Evolutionary conservation across 2,797 vertebrate species (phyloP), one percentile per base, ranked within the genome.

Genomic region (Paramormyrops hopkinsi): DNA sequence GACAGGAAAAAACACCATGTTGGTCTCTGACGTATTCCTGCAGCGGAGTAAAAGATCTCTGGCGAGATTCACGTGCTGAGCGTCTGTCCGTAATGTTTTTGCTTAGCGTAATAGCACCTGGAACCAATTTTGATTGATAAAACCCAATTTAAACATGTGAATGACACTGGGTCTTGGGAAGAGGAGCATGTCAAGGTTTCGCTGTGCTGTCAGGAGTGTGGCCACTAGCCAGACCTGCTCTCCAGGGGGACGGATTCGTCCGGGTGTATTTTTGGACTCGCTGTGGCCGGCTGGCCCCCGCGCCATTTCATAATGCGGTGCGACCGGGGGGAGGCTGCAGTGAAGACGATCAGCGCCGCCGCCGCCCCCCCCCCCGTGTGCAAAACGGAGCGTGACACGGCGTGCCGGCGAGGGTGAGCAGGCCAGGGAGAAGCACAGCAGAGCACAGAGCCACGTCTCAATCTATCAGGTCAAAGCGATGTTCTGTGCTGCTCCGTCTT

Each of bases 261-360:
- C 88, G 48, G 82, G 88, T 90, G 89, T 93, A 94, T 94, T 94
- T 94, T 93, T 93, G 92, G 91, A 94, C 93, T 88, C 87, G 65
- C 88, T 88, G 88, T 90, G 90, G 89, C 33, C 88, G 37, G 76
- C 51, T 59, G 19, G 41, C 51, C 65, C 79, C 88, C 90, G 92
- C 89, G 92, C 73, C 46, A 84, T 91, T 79, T 90, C 88, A 89
- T 76, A 91, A 87, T 89, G 90, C 11, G 17, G 44, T 22, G 76
- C 41, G 29, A 85, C 79, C 89, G 62, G 88, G 87, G 85, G 89
- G 54, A 8, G 4, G 17, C 1, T 44, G 83, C 89, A 91, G 83
- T 89, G 3, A 84, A 50, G 79, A 25, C 14, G 46, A 17, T 8
- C 82, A 84, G 17, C 14, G 19, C 79, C 46, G 6, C 51, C 12